Evolutionary conservation across 1,140 invertebrate species (phyloP), one percentile per base, ranked within the genome.

Genomic region (Orchesella cincta): DNA sequence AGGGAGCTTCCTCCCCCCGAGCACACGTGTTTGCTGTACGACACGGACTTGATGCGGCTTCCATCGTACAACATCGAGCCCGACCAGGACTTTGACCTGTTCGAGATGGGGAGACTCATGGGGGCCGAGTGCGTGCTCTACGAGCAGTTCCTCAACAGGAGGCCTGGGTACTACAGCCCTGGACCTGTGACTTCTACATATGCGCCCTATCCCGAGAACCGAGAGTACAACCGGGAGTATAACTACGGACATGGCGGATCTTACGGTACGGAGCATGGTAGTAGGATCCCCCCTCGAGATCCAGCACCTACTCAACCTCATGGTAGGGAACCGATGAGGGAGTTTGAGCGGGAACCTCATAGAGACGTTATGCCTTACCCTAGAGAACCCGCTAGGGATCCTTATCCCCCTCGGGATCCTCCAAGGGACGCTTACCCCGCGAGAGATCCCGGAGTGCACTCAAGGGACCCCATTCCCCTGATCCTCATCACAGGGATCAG

Each of bases 91-190:
- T 80, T 75, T 78, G 81, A 82, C 35, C 39, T 82, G 18, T 82
- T 74, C 35, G 81, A 82, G 64, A 80, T 82, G 77, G 81, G 81
- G 31, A 52, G 81, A 5, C 64, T 82, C 8, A 78, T 80, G 76
- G 78, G 78, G 8, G 74, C 67, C 1, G 76, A 82, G 51, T 82
- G 81, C 31, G 76, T 82, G 23, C 57, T 82, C 12, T 73, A 79
- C 31, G 79, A 80, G 29, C 80, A 81, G 70, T 80, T 74, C 67
- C 8, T 80, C 39, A 80, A 78, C 31, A 51, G 77, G 1, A 28
- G 79, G 0, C 79, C 76, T 1, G 77, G 76, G 1, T 29, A 20
- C 14, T 34, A 72, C 29, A 26, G 23, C 12, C 67, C 62, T 2
- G 76, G 36, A n/a, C 71, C 33, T 14, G 29, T 36, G 8, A 67